These are phyloP conservation scores for Mesocentrotus franciscanus DNA, from an alignment of 53 echinoderm and acorn worm genomes.

Conservation along the genomic window DNA sequence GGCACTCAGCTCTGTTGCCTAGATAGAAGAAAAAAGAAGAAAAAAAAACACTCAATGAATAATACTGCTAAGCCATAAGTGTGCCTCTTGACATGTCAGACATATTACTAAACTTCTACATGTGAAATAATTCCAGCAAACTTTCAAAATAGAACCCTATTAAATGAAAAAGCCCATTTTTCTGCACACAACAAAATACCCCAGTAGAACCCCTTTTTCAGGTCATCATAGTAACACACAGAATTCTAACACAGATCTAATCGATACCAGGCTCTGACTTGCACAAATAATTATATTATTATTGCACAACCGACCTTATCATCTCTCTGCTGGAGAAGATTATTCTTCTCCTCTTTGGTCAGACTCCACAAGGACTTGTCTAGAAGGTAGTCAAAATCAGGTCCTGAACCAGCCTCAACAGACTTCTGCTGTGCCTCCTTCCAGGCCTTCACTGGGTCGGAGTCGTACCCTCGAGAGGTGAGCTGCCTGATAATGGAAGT, in stretches of 20 bases:
- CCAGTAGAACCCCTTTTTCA: too few relatives aligned
- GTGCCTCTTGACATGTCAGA: too few relatives aligned
- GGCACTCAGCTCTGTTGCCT: constrained; percentile 83
- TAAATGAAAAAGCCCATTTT: too few relatives aligned
- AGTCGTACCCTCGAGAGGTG: constrained; percentile 80
- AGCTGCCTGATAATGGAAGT: background rate
- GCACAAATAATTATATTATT: background rate
- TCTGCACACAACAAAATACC: too few relatives aligned
- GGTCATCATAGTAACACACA: too few relatives aligned
- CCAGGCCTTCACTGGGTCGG: constrained; percentile 94
- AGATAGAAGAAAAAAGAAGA: background rate
- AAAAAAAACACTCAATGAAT: background rate
- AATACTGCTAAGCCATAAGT: background rate
- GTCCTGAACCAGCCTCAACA: constrained; percentile 69
- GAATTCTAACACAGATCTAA: too few relatives aligned
- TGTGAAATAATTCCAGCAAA: too few relatives aligned
- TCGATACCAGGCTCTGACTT: too few relatives aligned
- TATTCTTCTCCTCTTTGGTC: constrained; percentile 92
- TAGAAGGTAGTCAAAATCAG: constrained; percentile 94
- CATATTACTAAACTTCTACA: too few relatives aligned
- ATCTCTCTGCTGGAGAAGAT: constrained; percentile 83
- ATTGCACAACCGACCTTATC: constrained; percentile 67
- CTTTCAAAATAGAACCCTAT: too few relatives aligned
- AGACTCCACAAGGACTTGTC: constrained; percentile 94
- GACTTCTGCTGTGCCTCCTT: constrained; percentile 80